Evolutionary conservation across 1,140 invertebrate species (phyloP).

Genomic region (Maniola jurtina): DNA sequence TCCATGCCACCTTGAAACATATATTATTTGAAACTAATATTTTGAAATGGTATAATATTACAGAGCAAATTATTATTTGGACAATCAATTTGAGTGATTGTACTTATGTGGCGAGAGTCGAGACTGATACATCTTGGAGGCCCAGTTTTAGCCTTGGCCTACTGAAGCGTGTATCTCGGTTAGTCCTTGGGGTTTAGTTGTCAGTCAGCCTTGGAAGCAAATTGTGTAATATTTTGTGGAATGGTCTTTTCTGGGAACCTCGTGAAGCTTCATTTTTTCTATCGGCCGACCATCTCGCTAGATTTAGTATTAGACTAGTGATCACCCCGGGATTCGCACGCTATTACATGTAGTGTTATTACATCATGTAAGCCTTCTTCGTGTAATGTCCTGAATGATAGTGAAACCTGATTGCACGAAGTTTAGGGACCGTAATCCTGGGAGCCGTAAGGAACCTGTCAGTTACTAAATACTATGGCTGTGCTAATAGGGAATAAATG

Average conservation of each 20-base stretch:
- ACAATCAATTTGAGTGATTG: neutral
- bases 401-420: too few species aligned
- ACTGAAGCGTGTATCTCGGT: slow-evolving; percentile 6
- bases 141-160: slow-evolving; percentile 5
- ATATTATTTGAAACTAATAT: too few species aligned
- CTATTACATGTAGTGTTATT: too few species aligned
- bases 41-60: too few species aligned
- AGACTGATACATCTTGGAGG: neutral
- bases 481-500: too few species aligned
- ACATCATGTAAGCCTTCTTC: too few species aligned
- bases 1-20: too few species aligned
- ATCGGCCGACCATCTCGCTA: neutral
- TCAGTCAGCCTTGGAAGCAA: neutral
- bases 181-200: neutral
- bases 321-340: too few species aligned
- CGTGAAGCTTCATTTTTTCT: neutral
- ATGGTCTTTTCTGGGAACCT: neutral
- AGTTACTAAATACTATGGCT: too few species aligned
- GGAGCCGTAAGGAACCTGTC: too few species aligned
- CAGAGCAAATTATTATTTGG: neutral
- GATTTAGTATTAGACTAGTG: neutral
- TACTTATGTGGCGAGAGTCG: neutral
- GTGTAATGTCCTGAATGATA: too few species aligned
- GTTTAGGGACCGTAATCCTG: too few species aligned
- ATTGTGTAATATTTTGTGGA: slow-evolving; percentile 4